Percentiles rank a stretch among this genome's conserved stretches.
Conservation (phyloP, 92 coral and sea anemone genomes). For the Muricea muricata region DNA sequence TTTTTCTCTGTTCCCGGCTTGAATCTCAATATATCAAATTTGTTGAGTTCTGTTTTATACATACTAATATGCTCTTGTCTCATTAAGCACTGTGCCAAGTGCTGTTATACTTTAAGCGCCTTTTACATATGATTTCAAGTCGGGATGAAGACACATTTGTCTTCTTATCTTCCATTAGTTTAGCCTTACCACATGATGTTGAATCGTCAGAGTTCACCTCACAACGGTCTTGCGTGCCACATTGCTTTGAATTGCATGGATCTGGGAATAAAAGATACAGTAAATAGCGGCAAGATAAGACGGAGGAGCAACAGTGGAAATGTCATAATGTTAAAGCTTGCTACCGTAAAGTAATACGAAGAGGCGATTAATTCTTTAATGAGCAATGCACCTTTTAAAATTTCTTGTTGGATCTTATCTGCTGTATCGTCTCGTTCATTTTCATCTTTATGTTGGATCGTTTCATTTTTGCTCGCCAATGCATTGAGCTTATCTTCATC, state of each 20-base stretch:
- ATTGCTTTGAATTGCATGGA: constrained; percentile 16
- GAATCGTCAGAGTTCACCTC: constrained; percentile 13
- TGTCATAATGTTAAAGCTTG: background rate
- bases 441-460: background rate
- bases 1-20: too few relatives aligned
- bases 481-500: constrained; percentile 8
- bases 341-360: background rate
- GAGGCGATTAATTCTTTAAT: too few relatives aligned
- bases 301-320: background rate
- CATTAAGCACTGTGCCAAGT: too few relatives aligned
- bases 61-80: too few relatives aligned
- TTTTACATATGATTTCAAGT: too few relatives aligned
- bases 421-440: background rate
- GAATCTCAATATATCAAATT: too few relatives aligned
- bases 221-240: constrained; percentile 21
- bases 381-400: constrained; percentile 7
- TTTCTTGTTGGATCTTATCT: background rate
- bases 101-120: too few relatives aligned
- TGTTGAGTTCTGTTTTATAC: too few relatives aligned
- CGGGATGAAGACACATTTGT: too few relatives aligned
- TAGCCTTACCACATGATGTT: constrained; percentile 10
- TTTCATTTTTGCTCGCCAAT: constrained; percentile 6
- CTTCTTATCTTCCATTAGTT: too few relatives aligned
- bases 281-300: background rate
- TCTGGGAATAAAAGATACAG: background rate